Evolutionary conservation across 2,113 vertebrate genomes (phyloP), one percentile per base, ranked within the genome.

Genomic region (Tretioscincus oriximinensis): DNA sequence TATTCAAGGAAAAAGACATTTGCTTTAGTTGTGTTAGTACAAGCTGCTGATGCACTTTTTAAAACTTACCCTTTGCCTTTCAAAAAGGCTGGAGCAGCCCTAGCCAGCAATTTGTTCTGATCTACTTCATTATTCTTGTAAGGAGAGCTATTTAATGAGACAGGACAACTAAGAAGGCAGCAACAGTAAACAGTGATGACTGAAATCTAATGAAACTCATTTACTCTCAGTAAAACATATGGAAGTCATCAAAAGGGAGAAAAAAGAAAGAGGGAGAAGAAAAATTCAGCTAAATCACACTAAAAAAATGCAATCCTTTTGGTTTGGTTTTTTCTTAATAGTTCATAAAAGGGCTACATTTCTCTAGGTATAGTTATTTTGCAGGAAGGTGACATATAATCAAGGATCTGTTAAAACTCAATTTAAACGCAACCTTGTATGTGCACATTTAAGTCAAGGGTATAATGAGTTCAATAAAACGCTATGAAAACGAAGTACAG

Each of bases 51-150:
- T 66, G 87, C 86, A 91, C 73, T 90, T 92, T 93, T 88, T 92
- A 86, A 81, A 87, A 98, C 98, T 99, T 97, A 99, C 98, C 97
- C 98, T 96, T 95, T 97, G 84, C 97, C 97, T 94, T 96, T 98
- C 90, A 99, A 96, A 94, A 99, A 96, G 95, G 96, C 94, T 78
- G 97, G 96, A 93, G 96, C 95, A 80, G 96, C 95, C 95, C 93
- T 96, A 93, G 96, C 95, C 95, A 97, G 93, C 77, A 93, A 93
- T 95, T 95, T 97, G 96, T 87, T 97, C 92, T 97, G 97, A 88
- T 96, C 96, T 93, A 95, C 92, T 93, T 97, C 96, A 90, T 95
- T 95, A 92, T 90, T 95, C 95, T 95, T 96, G 95, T 93, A 97
- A 95, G 95, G 93, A 91, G 94, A 96, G 94, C 96, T 96, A 93